Conservation (phyloP, 1,140 invertebrate genomes). For the Drosophila quadrilineata region DNA sequence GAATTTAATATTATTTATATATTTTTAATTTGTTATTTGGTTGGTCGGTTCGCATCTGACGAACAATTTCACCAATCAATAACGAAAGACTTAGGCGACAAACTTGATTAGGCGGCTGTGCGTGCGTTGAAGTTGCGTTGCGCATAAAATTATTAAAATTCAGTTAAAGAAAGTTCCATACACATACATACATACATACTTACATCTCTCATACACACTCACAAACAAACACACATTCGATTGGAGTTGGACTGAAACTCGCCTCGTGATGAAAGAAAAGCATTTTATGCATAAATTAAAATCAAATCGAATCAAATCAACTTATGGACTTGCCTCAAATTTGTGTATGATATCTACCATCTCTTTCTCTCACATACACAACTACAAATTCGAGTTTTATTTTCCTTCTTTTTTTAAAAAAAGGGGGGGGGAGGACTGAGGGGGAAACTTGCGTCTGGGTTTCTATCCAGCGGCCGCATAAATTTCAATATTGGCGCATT, state of each 20-base stretch:
- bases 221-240: conserved; percentile 3
- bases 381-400: neutral
- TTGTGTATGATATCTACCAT: neutral
- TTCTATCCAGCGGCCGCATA: conserved; percentile 50
- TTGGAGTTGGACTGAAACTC: conserved; percentile 31
- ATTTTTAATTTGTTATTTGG: conserved; percentile 18
- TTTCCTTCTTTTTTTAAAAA: no score
- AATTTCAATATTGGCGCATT: conserved; percentile 78
- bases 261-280: conserved; percentile 74
- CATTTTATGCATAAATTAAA: conserved; percentile 79
- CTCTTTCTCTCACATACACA: neutral
- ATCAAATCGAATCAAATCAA: conserved; percentile 77
- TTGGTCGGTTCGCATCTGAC: no score
- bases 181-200: conserved; percentile 3
- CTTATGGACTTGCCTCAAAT: conserved; percentile 36
- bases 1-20: no score
- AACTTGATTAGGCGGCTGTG: conserved; percentile 64
- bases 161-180: conserved; percentile 74
- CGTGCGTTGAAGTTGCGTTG: conserved; percentile 53
- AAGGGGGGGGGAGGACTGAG: no score
- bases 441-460: conserved; percentile 1
- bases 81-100: conserved; percentile 78
- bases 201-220: neutral
- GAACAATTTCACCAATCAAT: conserved; percentile 78
- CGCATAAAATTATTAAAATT: conserved; percentile 80